Evolutionary conservation across 2,888 invertebrate species (phyloP).

Genomic region (Elaeidobius kamerunicus): DNA sequence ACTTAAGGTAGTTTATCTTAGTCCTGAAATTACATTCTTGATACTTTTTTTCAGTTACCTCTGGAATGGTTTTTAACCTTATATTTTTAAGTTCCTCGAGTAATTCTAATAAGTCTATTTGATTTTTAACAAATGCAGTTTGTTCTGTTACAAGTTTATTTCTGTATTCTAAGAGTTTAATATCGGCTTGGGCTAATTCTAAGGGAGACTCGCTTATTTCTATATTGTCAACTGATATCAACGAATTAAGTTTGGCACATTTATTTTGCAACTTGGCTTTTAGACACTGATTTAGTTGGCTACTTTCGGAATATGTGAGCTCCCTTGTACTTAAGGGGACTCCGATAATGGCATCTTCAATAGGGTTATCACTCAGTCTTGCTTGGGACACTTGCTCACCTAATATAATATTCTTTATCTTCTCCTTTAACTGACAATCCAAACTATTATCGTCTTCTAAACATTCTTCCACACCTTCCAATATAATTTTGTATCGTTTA

Average conservation of each 20-base stretch:
- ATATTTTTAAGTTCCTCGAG: conserved; percentile 45
- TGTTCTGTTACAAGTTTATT: conserved; percentile 45
- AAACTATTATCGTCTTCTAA: conserved; percentile 33
- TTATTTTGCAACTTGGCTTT: conserved; percentile 39
- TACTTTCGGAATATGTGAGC: conserved; percentile 45
- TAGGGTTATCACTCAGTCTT: conserved; percentile 17
- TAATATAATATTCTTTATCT: conserved; percentile 38
- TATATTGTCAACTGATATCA: conserved; percentile 31
- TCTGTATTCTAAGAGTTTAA: conserved; percentile 39
- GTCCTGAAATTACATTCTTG: conserved; percentile 44
- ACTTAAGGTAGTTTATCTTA: conserved; percentile 45
- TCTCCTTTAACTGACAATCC: conserved; percentile 35
- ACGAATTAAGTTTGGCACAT: conserved; percentile 37
- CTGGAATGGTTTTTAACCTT: conserved; percentile 42
- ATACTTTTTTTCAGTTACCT: conserved; percentile 43
- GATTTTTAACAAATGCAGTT: conserved; percentile 43
- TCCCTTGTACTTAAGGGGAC: conserved; percentile 32
- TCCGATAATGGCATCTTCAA: conserved; percentile 27
- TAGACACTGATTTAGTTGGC: conserved; percentile 27
- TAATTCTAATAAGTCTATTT: conserved; percentile 41
- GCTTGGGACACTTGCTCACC: conserved; percentile 25
- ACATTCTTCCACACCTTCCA: conserved; percentile 38
- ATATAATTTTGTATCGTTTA: conserved; percentile 39
- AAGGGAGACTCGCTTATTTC: conserved; percentile 19
- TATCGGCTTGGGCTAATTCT: conserved; percentile 28